Conservation (phyloP, 2,797 vertebrate species). For the Bradypus variegatus region DNA sequence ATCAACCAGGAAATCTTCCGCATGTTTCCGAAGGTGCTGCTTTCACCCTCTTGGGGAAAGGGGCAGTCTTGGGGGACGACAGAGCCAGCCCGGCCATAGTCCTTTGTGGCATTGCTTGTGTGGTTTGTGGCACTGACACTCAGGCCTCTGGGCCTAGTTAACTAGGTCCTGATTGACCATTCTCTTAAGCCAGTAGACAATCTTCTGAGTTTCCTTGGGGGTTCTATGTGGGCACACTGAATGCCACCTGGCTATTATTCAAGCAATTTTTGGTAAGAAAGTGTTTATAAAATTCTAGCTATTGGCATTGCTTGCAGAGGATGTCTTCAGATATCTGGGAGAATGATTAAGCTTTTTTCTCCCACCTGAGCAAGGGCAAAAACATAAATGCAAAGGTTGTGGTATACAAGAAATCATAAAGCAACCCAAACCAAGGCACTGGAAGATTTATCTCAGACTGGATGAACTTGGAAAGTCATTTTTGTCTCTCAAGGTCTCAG, state of each 20-base stretch:
- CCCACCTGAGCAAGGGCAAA: not conserved
- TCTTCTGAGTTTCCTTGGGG: not conserved
- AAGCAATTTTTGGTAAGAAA: not conserved
- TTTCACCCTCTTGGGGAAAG: not conserved
- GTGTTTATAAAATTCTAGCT: not conserved
- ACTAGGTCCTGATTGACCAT: not conserved
- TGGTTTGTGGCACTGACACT: not conserved
- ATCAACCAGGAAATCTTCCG: constrained; percentile 93
- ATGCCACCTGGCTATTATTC: not conserved
- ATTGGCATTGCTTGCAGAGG: not conserved
- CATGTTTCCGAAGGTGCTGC: constrained; percentile 92
- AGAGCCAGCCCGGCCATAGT: accelerated
- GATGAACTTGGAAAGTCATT: not conserved
- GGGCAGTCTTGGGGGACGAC: not conserved
- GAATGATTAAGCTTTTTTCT: not conserved
- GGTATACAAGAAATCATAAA: not conserved
- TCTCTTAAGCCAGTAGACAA: not conserved
- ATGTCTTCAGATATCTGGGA: not conserved
- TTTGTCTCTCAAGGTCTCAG: not conserved
- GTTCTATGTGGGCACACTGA: not conserved
- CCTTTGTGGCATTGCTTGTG: accelerated
- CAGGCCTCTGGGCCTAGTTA: not conserved
- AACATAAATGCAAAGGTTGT: not conserved
- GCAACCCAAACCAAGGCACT: not conserved
- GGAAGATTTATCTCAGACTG: not conserved